Evolutionary conservation across 1,140 invertebrate genomes (phyloP).

Genomic region (Sesamia nonagrioides): DNA sequence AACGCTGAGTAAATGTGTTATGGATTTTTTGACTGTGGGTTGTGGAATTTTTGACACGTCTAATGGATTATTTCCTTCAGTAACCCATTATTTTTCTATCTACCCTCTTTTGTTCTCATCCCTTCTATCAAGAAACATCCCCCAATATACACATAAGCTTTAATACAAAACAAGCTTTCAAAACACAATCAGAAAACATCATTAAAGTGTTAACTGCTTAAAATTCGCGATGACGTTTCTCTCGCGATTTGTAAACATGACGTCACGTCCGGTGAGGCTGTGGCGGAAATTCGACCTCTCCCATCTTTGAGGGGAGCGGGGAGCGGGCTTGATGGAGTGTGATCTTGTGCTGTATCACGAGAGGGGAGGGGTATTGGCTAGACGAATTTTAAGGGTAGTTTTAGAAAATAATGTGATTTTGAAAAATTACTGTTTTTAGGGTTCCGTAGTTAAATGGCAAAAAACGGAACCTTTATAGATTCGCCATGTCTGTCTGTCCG

Average conservation of each 20-base stretch:
- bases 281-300: constrained; percentile 82
- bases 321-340: constrained; percentile 36
- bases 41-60: no score
- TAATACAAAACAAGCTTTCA: neutral
- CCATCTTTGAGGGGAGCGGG: neutral
- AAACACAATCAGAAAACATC: constrained; percentile 53
- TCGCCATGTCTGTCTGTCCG: no score
- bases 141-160: neutral
- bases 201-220: constrained; percentile 71
- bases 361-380: neutral
- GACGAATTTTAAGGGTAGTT: neutral
- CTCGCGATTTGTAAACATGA: constrained; percentile 86
- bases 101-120: neutral
- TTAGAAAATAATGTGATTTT: neutral
- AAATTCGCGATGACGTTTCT: constrained; percentile 79
- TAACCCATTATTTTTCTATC: no score
- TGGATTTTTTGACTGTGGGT: no score
- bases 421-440: neutral
- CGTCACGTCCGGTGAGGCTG: constrained; percentile 80
- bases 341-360: constrained; percentile 42
- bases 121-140: neutral
- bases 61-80: no score
- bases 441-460: no score
- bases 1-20: no score
- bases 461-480: no score